Evolutionary conservation across 2,888 invertebrate species (phyloP), one percentile per base, ranked within the genome.

Genomic region (Caenorhabditis sulstoni): DNA sequence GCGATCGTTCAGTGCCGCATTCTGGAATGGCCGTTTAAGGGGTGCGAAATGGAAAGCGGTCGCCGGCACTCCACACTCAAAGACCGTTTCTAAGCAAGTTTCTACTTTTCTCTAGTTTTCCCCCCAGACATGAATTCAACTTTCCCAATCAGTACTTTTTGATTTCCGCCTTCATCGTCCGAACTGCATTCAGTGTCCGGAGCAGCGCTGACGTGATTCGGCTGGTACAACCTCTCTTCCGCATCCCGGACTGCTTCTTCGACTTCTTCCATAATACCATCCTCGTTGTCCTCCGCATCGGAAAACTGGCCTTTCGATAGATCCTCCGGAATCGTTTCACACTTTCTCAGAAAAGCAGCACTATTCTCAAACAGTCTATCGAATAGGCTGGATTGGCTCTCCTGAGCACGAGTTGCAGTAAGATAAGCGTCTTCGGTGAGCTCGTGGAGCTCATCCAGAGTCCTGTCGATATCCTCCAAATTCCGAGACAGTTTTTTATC

Each of bases 201-300:
- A 1, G 52, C 49, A 11, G 58, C 64, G 37, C 64, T 50, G 20
- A 78, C 66, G 49, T 73, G 79, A 62, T 79, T 73, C 8, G 67
- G 59, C 44, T 68, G 58, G 20, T 58, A 73, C 22, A 67, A 67
- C 47, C 58, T 67, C 8, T 79, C 79, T 20, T 79, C 79, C 2
- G 79, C 79, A 37, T 79, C 79, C 58, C 79, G 37, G 4, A 79
- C 65, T 1, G 79, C 79, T 61, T 79, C 79, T 22, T 74, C 74
- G n/a, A 74, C 58, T 44, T 79, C 79, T 7, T 74, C 79, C n/a
- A 62, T 16, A 35, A 79, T 57, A 8, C 53, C 74, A 20, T 79
- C 79, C n/a, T 79, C 79, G 4, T 29, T 7, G 29, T 29, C 7
- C 29, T 29, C 29, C 3, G 29, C 29, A 29, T 79, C 79, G 0